Conservation (phyloP, 2,113 vertebrate species). For the Caranx melampygus region DNA sequence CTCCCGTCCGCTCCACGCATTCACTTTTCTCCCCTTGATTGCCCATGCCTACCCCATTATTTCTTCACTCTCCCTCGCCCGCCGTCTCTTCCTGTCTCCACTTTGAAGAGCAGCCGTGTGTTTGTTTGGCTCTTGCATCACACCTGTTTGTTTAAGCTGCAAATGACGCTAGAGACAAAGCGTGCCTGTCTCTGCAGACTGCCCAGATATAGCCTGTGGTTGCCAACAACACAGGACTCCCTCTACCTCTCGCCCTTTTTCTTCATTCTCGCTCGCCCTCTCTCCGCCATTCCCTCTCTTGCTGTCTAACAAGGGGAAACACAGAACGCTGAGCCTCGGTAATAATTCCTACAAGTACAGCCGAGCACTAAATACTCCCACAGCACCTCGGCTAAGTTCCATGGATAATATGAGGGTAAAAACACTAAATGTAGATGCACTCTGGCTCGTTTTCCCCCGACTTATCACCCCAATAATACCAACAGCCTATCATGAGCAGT, state of each 20-base stretch:
- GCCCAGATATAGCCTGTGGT: constrained; percentile 70
- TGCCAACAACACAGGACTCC: constrained; percentile 78
- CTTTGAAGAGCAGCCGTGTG: constrained; percentile 75
- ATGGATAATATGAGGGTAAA: constrained; percentile 65
- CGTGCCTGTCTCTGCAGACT: constrained; percentile 68
- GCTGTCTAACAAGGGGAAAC: constrained; percentile 62
- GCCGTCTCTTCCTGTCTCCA: constrained; percentile 61
- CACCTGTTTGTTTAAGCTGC: constrained; percentile 83
- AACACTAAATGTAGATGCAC: constrained; percentile 60
- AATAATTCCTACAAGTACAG: constrained; percentile 75
- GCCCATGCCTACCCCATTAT: constrained; percentile 64
- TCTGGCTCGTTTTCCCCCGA: constrained; percentile 54
- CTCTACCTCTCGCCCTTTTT: constrained; percentile 57
- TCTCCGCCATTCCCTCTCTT: constrained; percentile 29
- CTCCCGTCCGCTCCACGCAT: constrained; percentile 14
- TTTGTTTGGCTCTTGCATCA: constrained; percentile 85
- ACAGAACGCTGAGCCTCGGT: constrained; percentile 59
- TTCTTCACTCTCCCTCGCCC: constrained; percentile 55
- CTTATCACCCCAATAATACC: constrained; percentile 62
- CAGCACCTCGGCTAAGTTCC: constrained; percentile 64
- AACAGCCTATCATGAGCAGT: constrained; percentile 25
- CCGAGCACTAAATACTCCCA: constrained; percentile 74
- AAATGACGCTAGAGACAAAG: constrained; percentile 81
- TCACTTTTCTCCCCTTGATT: constrained; percentile 54
- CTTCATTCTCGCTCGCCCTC: constrained; percentile 37